These are phyloP conservation scores for Epinotia nisella DNA, from an alignment of 2,888 invertebrate species.

Conservation along the genomic window DNA sequence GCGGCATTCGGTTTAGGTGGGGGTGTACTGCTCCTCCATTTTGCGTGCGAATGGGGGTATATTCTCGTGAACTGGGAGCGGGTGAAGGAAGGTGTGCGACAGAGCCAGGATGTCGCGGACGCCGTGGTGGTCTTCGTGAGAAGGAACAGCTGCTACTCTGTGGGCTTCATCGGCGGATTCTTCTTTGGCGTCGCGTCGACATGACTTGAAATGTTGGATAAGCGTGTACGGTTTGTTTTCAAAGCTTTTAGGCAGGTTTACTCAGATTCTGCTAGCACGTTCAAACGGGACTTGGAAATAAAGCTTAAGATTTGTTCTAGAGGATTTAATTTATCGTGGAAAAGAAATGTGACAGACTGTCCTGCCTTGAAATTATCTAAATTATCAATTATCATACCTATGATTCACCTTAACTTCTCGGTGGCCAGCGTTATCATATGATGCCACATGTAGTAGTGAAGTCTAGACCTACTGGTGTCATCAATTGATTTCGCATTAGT, in stretches of 20 bases:
- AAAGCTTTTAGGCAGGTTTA: slow-evolving; percentile 3
- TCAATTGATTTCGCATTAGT: no score
- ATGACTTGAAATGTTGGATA: slow-evolving; percentile 53
- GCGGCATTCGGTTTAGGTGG: slow-evolving; percentile 95
- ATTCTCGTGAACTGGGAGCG: slow-evolving; percentile 95
- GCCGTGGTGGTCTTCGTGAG: slow-evolving; percentile 86
- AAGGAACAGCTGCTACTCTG: slow-evolving; percentile 88
- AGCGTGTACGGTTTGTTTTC: not conserved
- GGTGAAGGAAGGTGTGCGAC: slow-evolving; percentile 89
- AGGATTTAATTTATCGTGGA: not conserved
- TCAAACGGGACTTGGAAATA: slow-evolving; percentile 20
- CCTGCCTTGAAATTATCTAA: no score
- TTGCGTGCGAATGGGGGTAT: slow-evolving; percentile 95
- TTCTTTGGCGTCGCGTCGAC: slow-evolving; percentile 91
- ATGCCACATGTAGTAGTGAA: no score
- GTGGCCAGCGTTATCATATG: no score
- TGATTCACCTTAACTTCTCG: no score
- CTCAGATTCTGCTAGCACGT: slow-evolving; percentile 5
- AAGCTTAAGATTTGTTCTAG: slow-evolving; percentile 13
- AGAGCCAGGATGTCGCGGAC: slow-evolving; percentile 90
- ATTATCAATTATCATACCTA: no score
- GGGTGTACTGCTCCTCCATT: slow-evolving; percentile 92
- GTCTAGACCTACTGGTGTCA: no score
- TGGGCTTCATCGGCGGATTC: slow-evolving; percentile 93
- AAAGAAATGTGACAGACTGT: no score